A percentile compares a stretch with the other conserved stretches of the same genome.
phyloP scores from a whole-genome alignment of 2,888 invertebrate genomes.

The Cryptocephalus moraei region DNA sequence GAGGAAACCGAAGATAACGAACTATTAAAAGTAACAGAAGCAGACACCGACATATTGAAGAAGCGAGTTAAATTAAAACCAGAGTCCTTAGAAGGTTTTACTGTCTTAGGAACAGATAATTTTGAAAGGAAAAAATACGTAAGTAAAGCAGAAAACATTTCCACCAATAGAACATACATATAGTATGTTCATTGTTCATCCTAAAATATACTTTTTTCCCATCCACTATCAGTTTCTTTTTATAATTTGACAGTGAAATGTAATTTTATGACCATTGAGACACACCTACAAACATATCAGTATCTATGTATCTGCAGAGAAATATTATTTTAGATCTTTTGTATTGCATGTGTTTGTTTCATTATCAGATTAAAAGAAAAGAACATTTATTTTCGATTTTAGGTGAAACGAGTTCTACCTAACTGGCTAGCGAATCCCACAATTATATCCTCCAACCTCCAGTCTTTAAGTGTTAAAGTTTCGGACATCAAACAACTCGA shows the following conservation, averaged over 20 bases:
- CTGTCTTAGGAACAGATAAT: conserved; percentile 56
- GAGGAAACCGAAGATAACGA: conserved; percentile 13
- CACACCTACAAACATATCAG: too few relatives aligned
- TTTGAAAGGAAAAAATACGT: conserved; percentile 48
- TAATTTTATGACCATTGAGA: too few relatives aligned
- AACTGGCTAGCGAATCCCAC: conserved; percentile 79
- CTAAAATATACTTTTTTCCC: neutral
- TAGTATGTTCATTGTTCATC: neutral
- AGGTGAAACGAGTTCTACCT: conserved; percentile 72
- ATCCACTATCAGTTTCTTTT: too few relatives aligned
- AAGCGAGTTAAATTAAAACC: conserved; percentile 23
- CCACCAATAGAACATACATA: neutral
- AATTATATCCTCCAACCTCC: conserved; percentile 62
- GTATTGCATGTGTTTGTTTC: neutral
- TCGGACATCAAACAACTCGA: conserved; percentile 55
- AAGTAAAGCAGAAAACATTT: conserved; percentile 4
- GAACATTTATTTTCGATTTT: conserved; percentile 20
- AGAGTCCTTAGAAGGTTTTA: conserved; percentile 44
- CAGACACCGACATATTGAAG: conserved; percentile 6
- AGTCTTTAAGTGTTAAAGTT: conserved; percentile 43
- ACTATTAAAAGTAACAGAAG: conserved; percentile 7
- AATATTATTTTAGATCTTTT: too few relatives aligned
- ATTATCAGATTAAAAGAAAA: neutral
- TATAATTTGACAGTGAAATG: too few relatives aligned
- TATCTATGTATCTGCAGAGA: too few relatives aligned